These are phyloP conservation scores for Hylaeus volcanicus DNA, from an alignment of 1,140 invertebrate species.

Conservation along the genomic window DNA sequence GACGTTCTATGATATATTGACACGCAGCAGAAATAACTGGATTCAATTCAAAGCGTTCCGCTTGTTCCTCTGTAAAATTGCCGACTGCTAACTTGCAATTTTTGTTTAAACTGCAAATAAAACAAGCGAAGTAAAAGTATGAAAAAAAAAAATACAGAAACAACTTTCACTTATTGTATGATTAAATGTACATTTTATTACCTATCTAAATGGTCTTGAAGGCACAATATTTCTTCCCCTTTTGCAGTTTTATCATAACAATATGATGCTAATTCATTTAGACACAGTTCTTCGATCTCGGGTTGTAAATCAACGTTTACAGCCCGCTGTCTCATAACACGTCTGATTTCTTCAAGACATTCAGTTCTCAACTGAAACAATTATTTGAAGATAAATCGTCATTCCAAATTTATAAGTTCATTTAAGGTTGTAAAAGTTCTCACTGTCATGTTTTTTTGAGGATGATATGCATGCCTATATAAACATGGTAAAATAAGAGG, in stretches of 20 bases:
- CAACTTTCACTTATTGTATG: slow-evolving; percentile 2
- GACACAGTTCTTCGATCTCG: slow-evolving; percentile 94
- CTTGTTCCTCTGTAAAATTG: slow-evolving; percentile 95
- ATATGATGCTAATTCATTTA: slow-evolving; percentile 90
- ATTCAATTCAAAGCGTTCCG: slow-evolving; percentile 92
- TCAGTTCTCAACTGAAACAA: slow-evolving; percentile 81
- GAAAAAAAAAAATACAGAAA: slow-evolving; percentile 6
- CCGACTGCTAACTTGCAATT: slow-evolving; percentile 88
- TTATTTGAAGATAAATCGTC: not conserved
- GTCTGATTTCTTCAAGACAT: slow-evolving; percentile 90
- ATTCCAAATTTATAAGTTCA: not conserved
- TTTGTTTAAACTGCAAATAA: slow-evolving; percentile 78
- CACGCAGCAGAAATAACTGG: slow-evolving; percentile 91
- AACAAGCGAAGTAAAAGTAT: slow-evolving; percentile 32
- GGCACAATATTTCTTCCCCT: slow-evolving; percentile 94
- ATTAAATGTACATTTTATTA: slow-evolving; percentile 52
- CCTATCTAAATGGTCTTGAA: slow-evolving; percentile 94
- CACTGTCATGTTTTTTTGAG: slow-evolving; percentile 84
- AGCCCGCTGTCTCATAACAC: slow-evolving; percentile 96
- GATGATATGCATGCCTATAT: slow-evolving; percentile 91
- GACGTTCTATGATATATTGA: slow-evolving; percentile 89
- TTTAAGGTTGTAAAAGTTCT: slow-evolving; percentile 37
- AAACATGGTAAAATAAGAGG: slow-evolving; percentile 95
- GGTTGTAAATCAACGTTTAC: slow-evolving; percentile 95
- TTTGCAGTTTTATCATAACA: slow-evolving; percentile 92